These are phyloP conservation scores for Glareola pratincola DNA, from an alignment of 2,113 vertebrate species.

Conservation along the genomic window DNA sequence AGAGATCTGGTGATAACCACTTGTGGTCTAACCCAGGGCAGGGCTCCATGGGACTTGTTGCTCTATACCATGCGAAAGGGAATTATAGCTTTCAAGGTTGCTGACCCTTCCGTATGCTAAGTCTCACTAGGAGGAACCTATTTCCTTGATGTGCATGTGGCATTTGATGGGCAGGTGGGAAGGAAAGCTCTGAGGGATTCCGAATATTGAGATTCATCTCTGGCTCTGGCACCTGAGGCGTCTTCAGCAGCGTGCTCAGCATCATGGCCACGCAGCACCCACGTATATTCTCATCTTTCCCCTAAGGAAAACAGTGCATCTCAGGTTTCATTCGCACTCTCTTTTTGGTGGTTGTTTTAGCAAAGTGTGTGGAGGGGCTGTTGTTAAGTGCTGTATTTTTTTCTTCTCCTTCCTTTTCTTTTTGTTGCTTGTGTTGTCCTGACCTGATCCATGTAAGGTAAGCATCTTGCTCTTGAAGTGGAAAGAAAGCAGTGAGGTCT, in stretches of 20 bases:
- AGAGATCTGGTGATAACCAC: neutral
- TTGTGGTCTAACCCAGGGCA: neutral
- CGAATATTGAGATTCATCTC: neutral
- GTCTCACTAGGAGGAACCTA: neutral
- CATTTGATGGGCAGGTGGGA: neutral
- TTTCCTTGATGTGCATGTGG: neutral
- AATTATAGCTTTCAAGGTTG: neutral
- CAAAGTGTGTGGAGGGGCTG: neutral
- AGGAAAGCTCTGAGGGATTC: neutral
- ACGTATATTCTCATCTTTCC: neutral
- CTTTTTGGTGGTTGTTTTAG: neutral
- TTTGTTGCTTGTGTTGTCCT: neutral
- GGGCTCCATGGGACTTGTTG: neutral
- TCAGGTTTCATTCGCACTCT: neutral
- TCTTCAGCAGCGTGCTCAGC: neutral
- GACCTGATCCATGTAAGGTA: neutral
- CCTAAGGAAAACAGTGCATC: neutral
- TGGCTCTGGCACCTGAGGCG: neutral
- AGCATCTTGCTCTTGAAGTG: neutral
- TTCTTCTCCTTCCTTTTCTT: neutral
- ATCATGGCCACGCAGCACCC: neutral
- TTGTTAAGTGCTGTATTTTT: neutral
- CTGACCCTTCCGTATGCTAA: neutral
- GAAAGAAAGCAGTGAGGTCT: neutral
- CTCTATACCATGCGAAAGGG: neutral